Percentiles rank a stretch among this genome's conserved stretches.
Conservation (phyloP, 2,797 vertebrate genomes). For the Propithecus deckenii region DNA sequence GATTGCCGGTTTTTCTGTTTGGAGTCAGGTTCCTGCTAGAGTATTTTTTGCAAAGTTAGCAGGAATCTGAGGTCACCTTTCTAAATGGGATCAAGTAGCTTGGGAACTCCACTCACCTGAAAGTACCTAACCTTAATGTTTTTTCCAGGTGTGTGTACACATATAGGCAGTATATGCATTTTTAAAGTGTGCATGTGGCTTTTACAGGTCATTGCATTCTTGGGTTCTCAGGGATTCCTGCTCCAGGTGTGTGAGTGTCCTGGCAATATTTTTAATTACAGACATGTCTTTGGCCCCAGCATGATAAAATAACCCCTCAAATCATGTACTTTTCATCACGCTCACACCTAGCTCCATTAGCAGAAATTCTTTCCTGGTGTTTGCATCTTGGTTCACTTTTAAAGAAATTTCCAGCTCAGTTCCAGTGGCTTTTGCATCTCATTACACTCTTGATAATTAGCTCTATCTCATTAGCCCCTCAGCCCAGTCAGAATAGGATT, state of each 20-base stretch:
- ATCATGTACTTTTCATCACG: not conserved
- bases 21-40: not conserved
- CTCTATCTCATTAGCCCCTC: conserved; percentile 48
- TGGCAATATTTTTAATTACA: not conserved
- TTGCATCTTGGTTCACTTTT: conserved; percentile 25
- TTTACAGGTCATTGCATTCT: not conserved
- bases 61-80: not conserved
- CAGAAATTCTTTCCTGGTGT: not conserved
- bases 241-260: not conserved
- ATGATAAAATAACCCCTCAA: not conserved
- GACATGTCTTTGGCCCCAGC: not conserved
- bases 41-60: not conserved
- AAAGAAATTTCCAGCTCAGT: conserved; percentile 44
- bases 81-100: not conserved
- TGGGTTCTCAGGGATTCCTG: not conserved
- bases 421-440: conserved; percentile 38
- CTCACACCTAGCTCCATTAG: not conserved
- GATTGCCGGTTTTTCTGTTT: not conserved
- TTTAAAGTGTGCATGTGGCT: not conserved
- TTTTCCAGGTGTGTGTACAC: not conserved
- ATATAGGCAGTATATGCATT: not conserved
- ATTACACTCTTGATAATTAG: conserved; percentile 64
- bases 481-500: not conserved
- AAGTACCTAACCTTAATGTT: not conserved
- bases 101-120: not conserved